phyloP scores from a whole-genome alignment of 2,113 vertebrate genomes.

The Isichthys henryi region DNA sequence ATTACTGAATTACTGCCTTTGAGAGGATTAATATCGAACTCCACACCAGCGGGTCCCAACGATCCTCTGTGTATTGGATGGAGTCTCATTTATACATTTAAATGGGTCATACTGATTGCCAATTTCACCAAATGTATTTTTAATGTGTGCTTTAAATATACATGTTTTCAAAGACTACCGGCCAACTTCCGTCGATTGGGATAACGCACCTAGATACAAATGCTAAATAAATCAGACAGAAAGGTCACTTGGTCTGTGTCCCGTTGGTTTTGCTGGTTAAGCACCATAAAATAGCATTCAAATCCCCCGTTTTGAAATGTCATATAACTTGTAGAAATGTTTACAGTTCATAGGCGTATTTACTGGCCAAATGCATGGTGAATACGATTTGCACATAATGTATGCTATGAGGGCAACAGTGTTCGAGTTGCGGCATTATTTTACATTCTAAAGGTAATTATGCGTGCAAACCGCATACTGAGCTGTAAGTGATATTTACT shows the following conservation, averaged over 20 bases:
- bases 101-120: slow-evolving; percentile 7
- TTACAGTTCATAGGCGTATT: background rate
- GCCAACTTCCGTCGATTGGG: background rate
- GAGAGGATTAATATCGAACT: background rate
- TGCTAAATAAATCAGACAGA: background rate
- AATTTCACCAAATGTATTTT: background rate
- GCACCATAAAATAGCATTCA: background rate
- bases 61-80: background rate
- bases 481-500: background rate
- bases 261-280: background rate
- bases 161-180: slow-evolving; percentile 1
- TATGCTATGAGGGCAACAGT: background rate
- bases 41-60: background rate
- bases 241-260: background rate
- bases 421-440: background rate
- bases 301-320: background rate
- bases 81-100: background rate
- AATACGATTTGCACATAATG: background rate
- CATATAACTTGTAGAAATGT: background rate
- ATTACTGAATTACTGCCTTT: background rate
- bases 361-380: background rate
- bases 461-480: background rate
- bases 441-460: background rate
- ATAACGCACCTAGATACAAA: background rate
- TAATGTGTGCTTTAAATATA: background rate